Percentiles rank a stretch among this genome's conserved stretches.
Evolutionary conservation across 2,113 vertebrate genomes (phyloP).

Genomic region (Hylia prasina): DNA sequence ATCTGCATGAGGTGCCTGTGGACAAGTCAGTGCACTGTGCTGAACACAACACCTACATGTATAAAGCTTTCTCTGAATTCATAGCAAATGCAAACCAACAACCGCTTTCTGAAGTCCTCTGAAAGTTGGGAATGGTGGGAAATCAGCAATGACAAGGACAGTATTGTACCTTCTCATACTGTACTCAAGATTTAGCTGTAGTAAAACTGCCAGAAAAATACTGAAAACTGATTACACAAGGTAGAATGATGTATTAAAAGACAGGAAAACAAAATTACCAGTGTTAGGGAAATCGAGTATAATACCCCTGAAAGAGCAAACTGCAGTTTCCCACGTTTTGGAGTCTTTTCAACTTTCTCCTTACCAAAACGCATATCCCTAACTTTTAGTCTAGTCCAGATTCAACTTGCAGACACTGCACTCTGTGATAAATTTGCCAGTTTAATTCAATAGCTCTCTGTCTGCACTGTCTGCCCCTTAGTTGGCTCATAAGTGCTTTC

Average conservation of each 20-base stretch:
- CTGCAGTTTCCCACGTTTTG: not conserved
- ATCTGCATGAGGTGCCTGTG: not conserved
- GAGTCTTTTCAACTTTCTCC: not conserved
- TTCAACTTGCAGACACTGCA: not conserved
- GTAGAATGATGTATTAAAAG: not conserved
- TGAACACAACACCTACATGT: not conserved
- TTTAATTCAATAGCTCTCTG: not conserved
- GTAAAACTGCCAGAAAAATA: not conserved
- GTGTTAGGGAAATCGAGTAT: not conserved
- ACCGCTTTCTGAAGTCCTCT: not conserved
- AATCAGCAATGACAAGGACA: not conserved
- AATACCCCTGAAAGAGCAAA: not conserved
- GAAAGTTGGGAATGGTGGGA: not conserved
- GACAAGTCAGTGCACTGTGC: not conserved
- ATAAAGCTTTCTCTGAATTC: not conserved
- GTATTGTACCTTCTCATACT: not conserved
- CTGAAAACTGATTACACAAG: not conserved
- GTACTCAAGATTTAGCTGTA: not conserved
- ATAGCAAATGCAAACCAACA: not conserved
- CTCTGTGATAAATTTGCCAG: not conserved
- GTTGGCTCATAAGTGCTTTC: not conserved
- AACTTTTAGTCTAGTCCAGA: not conserved
- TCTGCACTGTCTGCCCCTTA: not conserved
- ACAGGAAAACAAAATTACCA: not conserved
- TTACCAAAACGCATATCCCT: not conserved